Conservation (phyloP, 2,113 vertebrate genomes). For the Pyxicephalus adspersus region DNA sequence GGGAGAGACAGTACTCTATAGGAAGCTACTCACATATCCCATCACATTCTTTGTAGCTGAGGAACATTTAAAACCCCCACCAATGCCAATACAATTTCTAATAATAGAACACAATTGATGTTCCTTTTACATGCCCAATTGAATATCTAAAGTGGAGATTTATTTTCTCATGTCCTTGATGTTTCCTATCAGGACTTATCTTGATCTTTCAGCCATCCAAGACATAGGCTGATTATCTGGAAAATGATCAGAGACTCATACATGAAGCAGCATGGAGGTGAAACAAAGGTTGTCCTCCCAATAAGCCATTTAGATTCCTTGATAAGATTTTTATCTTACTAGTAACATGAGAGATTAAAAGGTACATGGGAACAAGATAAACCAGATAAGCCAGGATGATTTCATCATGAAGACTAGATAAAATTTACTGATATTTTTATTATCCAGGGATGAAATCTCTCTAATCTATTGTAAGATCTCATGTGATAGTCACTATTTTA, state of each 20-base stretch:
- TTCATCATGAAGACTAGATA: slow-evolving; percentile 4
- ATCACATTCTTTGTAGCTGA: too few species aligned
- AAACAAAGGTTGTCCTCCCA: slow-evolving; percentile 31
- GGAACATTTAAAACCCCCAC: too few species aligned
- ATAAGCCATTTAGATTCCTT: background rate
- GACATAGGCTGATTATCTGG: background rate
- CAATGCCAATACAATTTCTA: too few species aligned
- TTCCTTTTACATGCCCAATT: too few species aligned
- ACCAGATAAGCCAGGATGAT: slow-evolving; percentile 39
- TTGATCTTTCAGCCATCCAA: slow-evolving; percentile 4
- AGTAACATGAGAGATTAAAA: background rate
- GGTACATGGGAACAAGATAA: slow-evolving; percentile 16
- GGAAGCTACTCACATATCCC: too few species aligned
- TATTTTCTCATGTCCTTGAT: slow-evolving; percentile 11
- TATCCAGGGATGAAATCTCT: slow-evolving; percentile 18
- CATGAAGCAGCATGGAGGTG: background rate
- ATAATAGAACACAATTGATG: too few species aligned
- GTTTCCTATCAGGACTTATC: background rate
- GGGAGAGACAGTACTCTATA: too few species aligned
- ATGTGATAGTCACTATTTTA: background rate
- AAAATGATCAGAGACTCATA: background rate
- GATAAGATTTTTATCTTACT: slow-evolving; percentile 38
- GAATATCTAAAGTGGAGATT: too few species aligned
- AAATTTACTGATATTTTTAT: slow-evolving; percentile 3
- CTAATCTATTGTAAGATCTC: slow-evolving; percentile 32